Percentiles rank a stretch among this genome's conserved stretches.
Evolutionary conservation across 2,888 invertebrate species (phyloP).

Genomic region (Frankliniella fusca): DNA sequence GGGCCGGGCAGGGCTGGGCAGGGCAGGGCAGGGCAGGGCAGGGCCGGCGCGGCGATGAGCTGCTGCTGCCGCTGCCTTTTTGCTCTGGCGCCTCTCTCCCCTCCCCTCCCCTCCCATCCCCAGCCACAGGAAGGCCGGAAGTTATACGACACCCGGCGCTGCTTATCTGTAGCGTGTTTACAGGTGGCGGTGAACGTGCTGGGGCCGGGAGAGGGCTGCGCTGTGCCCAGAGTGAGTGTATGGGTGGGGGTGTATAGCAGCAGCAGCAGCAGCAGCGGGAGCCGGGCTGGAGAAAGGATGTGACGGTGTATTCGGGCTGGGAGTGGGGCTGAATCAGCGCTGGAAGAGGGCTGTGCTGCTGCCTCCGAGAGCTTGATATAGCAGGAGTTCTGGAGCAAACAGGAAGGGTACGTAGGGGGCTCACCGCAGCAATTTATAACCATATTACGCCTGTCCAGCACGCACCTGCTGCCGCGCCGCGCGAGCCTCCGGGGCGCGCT

Average conservation of each 20-base stretch:
- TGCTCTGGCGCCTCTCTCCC: not conserved
- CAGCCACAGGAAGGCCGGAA: not conserved
- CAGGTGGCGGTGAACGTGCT: not conserved
- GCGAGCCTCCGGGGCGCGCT: not conserved
- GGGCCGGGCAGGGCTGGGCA: no score
- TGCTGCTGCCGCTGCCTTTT: no score
- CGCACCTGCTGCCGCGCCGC: not conserved
- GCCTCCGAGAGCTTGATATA: no score
- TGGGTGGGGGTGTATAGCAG: no score
- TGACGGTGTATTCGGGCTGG: not conserved
- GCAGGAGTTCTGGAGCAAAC: no score
- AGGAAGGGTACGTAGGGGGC: no score
- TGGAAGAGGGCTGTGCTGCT: not conserved
- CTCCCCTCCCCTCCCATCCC: not conserved
- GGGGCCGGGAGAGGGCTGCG: not conserved
- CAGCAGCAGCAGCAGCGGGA: no score
- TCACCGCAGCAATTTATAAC: not conserved
- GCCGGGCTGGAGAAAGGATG: no score
- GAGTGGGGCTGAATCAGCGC: not conserved
- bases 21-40: no score
- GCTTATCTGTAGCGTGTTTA: slow-evolving; percentile 6
- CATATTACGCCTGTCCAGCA: not conserved
- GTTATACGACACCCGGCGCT: not conserved
- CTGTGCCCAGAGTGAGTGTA: not conserved
- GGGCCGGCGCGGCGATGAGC: no score